Evolutionary conservation across 2,888 invertebrate genomes (phyloP).

Genomic region (Argyra leucocephala): DNA sequence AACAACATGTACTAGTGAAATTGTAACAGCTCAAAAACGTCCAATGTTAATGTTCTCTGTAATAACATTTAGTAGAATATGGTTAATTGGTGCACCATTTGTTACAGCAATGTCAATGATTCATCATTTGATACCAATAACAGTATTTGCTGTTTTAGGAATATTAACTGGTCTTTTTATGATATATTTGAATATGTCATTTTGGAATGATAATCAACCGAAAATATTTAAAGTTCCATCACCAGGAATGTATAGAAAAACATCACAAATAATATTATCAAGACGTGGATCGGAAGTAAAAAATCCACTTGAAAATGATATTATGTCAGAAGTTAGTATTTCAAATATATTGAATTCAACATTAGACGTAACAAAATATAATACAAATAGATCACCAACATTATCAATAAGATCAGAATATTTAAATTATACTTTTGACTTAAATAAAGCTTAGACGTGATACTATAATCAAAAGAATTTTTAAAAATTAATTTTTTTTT

Average conservation of each 20-base stretch:
- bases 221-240: slow-evolving; percentile 34
- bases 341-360: slow-evolving; percentile 18
- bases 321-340: slow-evolving; percentile 15
- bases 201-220: slow-evolving; percentile 35
- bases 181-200: slow-evolving; percentile 35
- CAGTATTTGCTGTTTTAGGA: slow-evolving; percentile 35
- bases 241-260: slow-evolving; percentile 34
- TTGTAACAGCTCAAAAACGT: slow-evolving; percentile 39
- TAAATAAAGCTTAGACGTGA: no score
- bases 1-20: slow-evolving; percentile 40
- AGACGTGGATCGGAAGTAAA: slow-evolving; percentile 27
- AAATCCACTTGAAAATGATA: slow-evolving; percentile 4
- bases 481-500: no score
- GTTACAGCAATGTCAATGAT: slow-evolving; percentile 38
- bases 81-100: slow-evolving; percentile 41
- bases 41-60: slow-evolving; percentile 40
- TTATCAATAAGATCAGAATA: no score
- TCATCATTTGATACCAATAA: slow-evolving; percentile 36
- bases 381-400: no score
- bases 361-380: neutral
- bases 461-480: no score
- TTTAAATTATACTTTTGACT: no score
- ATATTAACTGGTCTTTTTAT: slow-evolving; percentile 35
- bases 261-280: slow-evolving; percentile 31
- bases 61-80: slow-evolving; percentile 40